Evolutionary conservation across 2,888 invertebrate species (phyloP).

Genomic region (Euzophera pinguis): DNA sequence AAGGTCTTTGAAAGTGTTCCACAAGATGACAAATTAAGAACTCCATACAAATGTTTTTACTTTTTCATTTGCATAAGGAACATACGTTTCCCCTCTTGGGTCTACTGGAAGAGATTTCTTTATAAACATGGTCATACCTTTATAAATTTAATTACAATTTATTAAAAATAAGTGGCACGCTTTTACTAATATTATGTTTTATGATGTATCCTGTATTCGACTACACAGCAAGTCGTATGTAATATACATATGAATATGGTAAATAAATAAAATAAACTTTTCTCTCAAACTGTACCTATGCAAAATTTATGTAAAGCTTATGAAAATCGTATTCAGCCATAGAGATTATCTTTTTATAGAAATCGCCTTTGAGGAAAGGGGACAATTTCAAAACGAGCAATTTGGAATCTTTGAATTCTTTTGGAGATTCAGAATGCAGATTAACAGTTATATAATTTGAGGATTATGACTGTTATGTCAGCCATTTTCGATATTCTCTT

Average conservation of each 20-base stretch:
- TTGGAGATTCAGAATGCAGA: constrained; percentile 24
- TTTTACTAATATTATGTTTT: no score
- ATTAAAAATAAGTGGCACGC: no score
- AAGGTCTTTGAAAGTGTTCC: no score
- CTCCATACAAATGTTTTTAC: no score
- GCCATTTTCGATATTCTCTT: constrained; percentile 24
- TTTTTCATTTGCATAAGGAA: no score
- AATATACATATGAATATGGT: neutral
- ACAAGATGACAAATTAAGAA: no score
- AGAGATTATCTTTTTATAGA: constrained; percentile 23
- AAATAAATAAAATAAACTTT: neutral
- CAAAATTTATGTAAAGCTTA: constrained; percentile 12
- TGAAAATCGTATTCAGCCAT: constrained; percentile 12
- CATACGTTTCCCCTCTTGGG: no score
- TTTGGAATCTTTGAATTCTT: constrained; percentile 32
- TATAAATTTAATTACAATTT: no score
- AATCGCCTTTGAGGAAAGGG: constrained; percentile 31
- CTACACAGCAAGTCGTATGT: no score
- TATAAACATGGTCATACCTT: no score
- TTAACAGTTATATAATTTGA: constrained; percentile 19
- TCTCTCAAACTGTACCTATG: neutral
- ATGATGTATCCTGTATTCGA: no score
- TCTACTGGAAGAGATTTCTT: no score
- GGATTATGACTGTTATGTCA: constrained; percentile 32
- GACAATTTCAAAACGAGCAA: constrained; percentile 36